These are phyloP conservation scores for Acanthurus lineatus DNA, from an alignment of 2,797 vertebrate species.

Conservation along the genomic window DNA sequence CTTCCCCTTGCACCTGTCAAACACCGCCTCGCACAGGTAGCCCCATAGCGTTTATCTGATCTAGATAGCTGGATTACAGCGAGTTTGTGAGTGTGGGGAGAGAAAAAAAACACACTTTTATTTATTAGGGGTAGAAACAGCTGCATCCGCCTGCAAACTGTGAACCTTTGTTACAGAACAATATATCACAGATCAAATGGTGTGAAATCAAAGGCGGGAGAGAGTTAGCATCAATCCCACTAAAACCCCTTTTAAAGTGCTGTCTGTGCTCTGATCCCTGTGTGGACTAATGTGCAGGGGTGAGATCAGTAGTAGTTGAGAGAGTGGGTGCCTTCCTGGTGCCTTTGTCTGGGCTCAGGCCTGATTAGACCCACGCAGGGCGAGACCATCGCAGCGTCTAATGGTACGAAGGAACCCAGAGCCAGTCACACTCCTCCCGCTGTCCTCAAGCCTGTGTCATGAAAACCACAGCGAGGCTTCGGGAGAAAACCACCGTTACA, in stretches of 20 bases:
- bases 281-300: slow-evolving; percentile 70
- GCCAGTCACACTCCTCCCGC: slow-evolving; percentile 19
- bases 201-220: slow-evolving; percentile 83
- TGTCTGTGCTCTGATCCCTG: slow-evolving; percentile 81
- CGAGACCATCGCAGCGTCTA: slow-evolving; percentile 66
- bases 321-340: slow-evolving; percentile 82
- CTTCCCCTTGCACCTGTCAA: slow-evolving; percentile 92
- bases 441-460: slow-evolving; percentile 40
- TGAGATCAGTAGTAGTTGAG: slow-evolving; percentile 74
- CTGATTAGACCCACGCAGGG: slow-evolving; percentile 79
- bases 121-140: slow-evolving; percentile 86
- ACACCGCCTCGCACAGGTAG: slow-evolving; percentile 89
- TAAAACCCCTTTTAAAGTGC: slow-evolving; percentile 80
- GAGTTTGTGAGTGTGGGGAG: slow-evolving; percentile 78
- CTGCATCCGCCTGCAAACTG: slow-evolving; percentile 89
- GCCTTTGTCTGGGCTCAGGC: slow-evolving; percentile 82
- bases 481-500: slow-evolving; percentile 36
- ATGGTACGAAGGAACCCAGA: slow-evolving; percentile 35
- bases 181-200: slow-evolving; percentile 87
- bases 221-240: slow-evolving; percentile 84
- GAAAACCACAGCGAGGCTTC: slow-evolving; percentile 39
- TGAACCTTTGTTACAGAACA: slow-evolving; percentile 86
- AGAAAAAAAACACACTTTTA: slow-evolving; percentile 72
- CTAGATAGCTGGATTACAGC: slow-evolving; percentile 89
- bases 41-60: slow-evolving; percentile 89